These are phyloP conservation scores for Reinhardtius hippoglossoides DNA, from an alignment of 2,113 vertebrate genomes.

Conservation along the genomic window DNA sequence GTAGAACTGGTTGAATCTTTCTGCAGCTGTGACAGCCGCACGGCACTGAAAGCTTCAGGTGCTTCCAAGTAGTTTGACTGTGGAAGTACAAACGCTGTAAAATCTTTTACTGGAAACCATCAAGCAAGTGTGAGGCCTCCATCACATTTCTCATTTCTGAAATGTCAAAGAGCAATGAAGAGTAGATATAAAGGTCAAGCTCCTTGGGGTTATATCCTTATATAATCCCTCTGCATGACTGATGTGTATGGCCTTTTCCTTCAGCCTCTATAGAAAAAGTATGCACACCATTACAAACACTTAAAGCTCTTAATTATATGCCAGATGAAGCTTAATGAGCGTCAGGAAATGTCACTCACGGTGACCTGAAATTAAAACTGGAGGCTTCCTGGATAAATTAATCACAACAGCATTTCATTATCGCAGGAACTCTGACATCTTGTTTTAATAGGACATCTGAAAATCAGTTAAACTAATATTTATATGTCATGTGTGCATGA, in stretches of 20 bases:
- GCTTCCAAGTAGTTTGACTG: not conserved
- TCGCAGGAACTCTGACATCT: constrained; percentile 16
- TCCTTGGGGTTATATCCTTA: constrained; percentile 60
- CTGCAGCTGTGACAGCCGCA: no score
- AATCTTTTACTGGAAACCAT: constrained; percentile 49
- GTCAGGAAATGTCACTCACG: constrained; percentile 64
- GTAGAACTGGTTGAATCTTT: no score
- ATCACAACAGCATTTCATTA: constrained; percentile 27
- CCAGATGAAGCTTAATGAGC: constrained; percentile 47
- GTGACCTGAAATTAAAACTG: constrained; percentile 54
- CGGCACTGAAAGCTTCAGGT: not conserved
- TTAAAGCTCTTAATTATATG: constrained; percentile 54
- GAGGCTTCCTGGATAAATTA: constrained; percentile 31
- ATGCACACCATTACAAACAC: constrained; percentile 42
- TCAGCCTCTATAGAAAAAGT: constrained; percentile 34
- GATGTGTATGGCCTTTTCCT: constrained; percentile 69
- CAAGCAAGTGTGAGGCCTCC: constrained; percentile 41
- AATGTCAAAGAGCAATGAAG: constrained; percentile 74
- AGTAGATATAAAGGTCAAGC: constrained; percentile 65
- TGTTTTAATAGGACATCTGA: not conserved
- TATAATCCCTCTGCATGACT: constrained; percentile 65
- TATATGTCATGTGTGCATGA: not conserved
- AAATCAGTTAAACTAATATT: not conserved
- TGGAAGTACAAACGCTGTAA: not conserved
- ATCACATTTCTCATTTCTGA: constrained; percentile 59